Evolutionary conservation across 2,797 vertebrate genomes (phyloP), one percentile per base, ranked within the genome.

Genomic region (Dryobates pubescens): DNA sequence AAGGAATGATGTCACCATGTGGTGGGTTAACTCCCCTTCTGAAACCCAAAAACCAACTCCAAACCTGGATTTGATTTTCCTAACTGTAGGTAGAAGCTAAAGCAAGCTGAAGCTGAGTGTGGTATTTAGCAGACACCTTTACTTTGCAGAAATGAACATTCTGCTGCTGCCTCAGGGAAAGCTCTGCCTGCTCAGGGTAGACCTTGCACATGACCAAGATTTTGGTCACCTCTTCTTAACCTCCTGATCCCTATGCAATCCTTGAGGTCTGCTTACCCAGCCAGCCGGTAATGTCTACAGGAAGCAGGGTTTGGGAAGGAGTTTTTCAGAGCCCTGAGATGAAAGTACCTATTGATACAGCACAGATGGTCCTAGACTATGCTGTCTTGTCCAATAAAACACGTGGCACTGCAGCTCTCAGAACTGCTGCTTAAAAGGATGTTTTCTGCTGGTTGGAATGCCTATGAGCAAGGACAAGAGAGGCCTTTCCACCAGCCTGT

Each of bases 21-120:
- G 36, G 36, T 36, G 36, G 36, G 36, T 36, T 36, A 36, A 36
- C 36, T 36, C 36, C 36, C 36, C 36, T 36, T 36, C 36, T 36
- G 36, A 36, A 36, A 38, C 19, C 18, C 13, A 45, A 45, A 45
- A 19, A 8, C 45, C 45, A 45, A 9, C 17, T 7, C 45, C 18
- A 82, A 58, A 73, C 20, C 64, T 84, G 65, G 72, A 69, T 70
- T 94, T 88, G 91, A 91, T 92, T 95, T 93, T 94, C 92, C 32
- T 88, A 83, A 75, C 89, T 69, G 32, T 82, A 78, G 79, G 86
- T 47, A 78, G 63, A 93, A 88, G 59, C 81, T 72, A 95, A 94
- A 95, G 79, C 94, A 63, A 89, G 59, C 38, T 89, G 76, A 83
- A 95, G 88, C 32, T 1, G 10, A 86, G 34, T n/a, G 51, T 73